Percentiles rank a stretch among this genome's conserved stretches.
Conservation (phyloP, 2,797 vertebrate species). For the Sebastes miniatus region DNA sequence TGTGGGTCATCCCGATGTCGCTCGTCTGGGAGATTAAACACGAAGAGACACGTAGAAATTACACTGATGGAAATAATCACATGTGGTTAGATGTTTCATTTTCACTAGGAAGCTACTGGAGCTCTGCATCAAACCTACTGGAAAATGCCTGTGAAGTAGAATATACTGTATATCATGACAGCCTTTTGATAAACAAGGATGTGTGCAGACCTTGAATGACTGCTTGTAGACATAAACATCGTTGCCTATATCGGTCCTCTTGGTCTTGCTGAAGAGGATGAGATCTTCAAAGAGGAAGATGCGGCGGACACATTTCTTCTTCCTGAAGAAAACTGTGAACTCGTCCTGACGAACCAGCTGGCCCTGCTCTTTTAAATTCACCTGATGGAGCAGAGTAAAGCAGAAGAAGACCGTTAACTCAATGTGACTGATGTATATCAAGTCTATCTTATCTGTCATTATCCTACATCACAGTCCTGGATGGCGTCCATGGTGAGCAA, state of each 20-base stretch:
- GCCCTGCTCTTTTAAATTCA: constrained; percentile 85
- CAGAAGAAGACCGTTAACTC: neutral
- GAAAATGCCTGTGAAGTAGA: neutral
- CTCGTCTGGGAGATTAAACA: constrained; percentile 73
- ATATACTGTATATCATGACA: neutral
- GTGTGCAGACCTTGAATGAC: constrained; percentile 81
- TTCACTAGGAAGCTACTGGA: neutral
- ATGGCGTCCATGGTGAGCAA: constrained; percentile 88
- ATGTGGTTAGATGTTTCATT: neutral
- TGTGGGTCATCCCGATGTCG: constrained; percentile 86
- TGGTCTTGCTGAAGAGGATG: constrained; percentile 86
- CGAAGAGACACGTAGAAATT: neutral
- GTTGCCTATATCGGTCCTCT: constrained; percentile 80
- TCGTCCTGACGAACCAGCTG: constrained; percentile 84
- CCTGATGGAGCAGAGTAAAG: constrained; percentile 59
- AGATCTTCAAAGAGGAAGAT: constrained; percentile 85
- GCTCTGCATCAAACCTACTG: neutral
- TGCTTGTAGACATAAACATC: constrained; percentile 86
- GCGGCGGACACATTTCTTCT: constrained; percentile 83
- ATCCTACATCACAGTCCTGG: constrained; percentile 84
- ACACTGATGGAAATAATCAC: neutral
- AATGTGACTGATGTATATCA: neutral
- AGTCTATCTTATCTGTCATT: neutral
- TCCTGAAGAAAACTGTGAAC: constrained; percentile 81
- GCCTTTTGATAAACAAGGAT: neutral